Conservation (phyloP, 23 tunicate species). For the Phallusia fumigata region DNA sequence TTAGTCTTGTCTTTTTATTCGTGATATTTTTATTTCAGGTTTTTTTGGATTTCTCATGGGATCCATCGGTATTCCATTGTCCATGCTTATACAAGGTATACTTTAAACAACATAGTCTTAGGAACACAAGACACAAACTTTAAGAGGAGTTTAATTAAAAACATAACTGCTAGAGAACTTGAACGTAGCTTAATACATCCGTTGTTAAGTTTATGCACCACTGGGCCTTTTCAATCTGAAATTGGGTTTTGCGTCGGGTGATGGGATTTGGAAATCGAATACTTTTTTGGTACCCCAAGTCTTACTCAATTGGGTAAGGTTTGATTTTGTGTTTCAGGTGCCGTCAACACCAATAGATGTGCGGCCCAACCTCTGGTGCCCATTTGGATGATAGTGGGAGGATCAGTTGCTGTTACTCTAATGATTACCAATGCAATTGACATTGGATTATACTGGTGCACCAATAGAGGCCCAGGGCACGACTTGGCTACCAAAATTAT, state of each 20-base stretch:
- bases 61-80: neutral
- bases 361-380: neutral
- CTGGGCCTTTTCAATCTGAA: no score
- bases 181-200: no score
- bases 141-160: no score
- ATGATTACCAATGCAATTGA: neutral
- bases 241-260: no score
- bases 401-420: neutral
- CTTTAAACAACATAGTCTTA: no score
- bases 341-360: neutral
- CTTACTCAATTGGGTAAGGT: no score
- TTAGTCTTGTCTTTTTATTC: no score
- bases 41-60: neutral
- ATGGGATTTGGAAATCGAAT: no score
- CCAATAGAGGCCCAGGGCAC: neutral
- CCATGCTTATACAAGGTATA: neutral
- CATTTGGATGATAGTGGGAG: slow-evolving; percentile 1
- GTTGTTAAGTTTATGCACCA: no score
- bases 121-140: no score
- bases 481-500: neutral
- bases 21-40: neutral
- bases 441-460: neutral
- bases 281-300: no score
- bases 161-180: no score
- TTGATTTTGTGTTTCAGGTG: neutral